Percentiles rank a stretch among this genome's conserved stretches.
These are phyloP conservation scores for Anastatus disparis DNA, from an alignment of 1,140 invertebrate genomes.

Conservation along the genomic window DNA sequence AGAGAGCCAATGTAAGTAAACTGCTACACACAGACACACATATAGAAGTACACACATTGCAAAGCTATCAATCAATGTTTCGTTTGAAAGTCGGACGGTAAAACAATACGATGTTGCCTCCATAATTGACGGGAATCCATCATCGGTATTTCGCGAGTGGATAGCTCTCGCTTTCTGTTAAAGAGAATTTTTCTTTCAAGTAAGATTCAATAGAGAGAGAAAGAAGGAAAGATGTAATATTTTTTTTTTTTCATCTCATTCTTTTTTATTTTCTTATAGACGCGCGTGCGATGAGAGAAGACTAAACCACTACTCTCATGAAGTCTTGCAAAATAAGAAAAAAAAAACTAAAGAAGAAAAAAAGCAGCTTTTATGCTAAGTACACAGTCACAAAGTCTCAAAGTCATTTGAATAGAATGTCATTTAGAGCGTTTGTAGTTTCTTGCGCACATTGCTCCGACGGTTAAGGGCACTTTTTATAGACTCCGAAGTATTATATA, in stretches of 20 bases:
- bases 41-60: no score
- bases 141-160: slow-evolving; percentile 59
- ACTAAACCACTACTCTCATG: neutral
- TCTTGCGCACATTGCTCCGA: neutral
- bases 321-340: no score
- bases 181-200: slow-evolving; percentile 15
- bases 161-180: slow-evolving; percentile 17
- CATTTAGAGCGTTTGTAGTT: slow-evolving; percentile 26
- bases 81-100: slow-evolving; percentile 62
- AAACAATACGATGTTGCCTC: slow-evolving; percentile 68
- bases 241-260: no score
- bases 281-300: neutral
- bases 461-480: slow-evolving; percentile 6
- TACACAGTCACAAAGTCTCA: neutral
- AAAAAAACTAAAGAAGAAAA: no score
- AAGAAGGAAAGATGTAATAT: neutral
- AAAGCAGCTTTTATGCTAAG: slow-evolving; percentile 33
- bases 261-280: no score
- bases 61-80: slow-evolving; percentile 65
- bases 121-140: slow-evolving; percentile 68
- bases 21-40: no score
- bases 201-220: neutral
- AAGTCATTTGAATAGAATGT: slow-evolving; percentile 41
- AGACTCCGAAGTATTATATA: neutral
- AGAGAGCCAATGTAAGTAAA: no score